Base-by-base conservation (phyloP, 64 coral and sea anemone species). In the Montipora sp. region DNA sequence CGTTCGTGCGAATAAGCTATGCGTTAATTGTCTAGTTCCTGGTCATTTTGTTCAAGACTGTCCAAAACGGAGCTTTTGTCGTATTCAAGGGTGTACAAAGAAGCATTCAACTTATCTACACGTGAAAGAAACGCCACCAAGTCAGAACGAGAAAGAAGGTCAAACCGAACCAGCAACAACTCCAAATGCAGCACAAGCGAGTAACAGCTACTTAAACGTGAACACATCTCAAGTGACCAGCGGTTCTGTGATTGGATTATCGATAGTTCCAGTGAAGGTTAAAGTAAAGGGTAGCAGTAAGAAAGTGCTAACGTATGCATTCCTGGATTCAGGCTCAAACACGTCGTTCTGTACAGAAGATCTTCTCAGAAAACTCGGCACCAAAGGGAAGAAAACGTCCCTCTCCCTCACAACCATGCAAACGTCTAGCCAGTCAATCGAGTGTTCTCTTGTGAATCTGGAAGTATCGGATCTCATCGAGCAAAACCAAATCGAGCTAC, bases 21-120 rank as follows among this genome's bases (percentile, higher is more conserved):
- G 59, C 59, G 59, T 63, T 15, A 63, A 63, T 63, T 87, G 73
- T 13, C 61, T 77, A 73, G 55, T 69, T 8, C 14, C 81, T 70
- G 81, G 82, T 63, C 59, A 63, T 63, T 63, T 63, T 15, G 13
- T 63, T 63, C 59, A 63, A 63, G 59, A 16, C 7, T 90, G 93
- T 46, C 51, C 93, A 63, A 94, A 90, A 16, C 48, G 66, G 51
- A 94, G 87, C 7, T 94, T 94, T 47, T 94, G 93, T 27, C 89
- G 83, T 10, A 81, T 94, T 3, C 60, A 81, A 75, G 92, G 57
- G 8, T 94, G 92, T 5, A 90, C 66, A 3, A 22, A 22, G 11
- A 94, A 94, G 9, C 93, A 90, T 19, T 94, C 93, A 5, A 94
- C 87, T 2, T 94, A 83, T 51, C 80, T 94, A 47, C 93, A 94